Percentiles rank a stretch among this genome's conserved stretches.
phyloP scores from a whole-genome alignment of 2,797 vertebrate genomes.

The Acanthurus tractus region DNA sequence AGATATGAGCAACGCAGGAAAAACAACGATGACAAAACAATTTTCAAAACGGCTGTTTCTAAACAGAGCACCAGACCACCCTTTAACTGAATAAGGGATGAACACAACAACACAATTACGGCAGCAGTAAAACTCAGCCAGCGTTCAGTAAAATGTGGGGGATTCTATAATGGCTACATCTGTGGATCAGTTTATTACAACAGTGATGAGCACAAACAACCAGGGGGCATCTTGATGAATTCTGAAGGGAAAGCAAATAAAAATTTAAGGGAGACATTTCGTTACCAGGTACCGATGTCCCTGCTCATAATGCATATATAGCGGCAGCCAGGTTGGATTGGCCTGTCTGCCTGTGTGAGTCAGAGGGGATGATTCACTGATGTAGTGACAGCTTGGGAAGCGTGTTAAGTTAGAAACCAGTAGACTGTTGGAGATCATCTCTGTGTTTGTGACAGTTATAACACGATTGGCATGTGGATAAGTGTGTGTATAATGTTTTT shows the following conservation, averaged over 20 bases:
- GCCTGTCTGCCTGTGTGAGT: slow-evolving; percentile 34
- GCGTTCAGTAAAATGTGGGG: slow-evolving; percentile 19
- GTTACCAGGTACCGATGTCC: slow-evolving; percentile 10
- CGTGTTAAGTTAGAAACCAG: slow-evolving; percentile 62
- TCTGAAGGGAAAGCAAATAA: slow-evolving; percentile 8
- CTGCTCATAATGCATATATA: slow-evolving; percentile 30
- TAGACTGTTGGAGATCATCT: slow-evolving; percentile 54
- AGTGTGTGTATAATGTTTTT: slow-evolving; percentile 43
- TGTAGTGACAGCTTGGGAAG: slow-evolving; percentile 60
- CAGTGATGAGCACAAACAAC: slow-evolving; percentile 33
- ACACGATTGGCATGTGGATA: slow-evolving; percentile 46
- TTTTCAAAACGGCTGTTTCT: neutral
- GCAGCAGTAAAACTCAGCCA: slow-evolving; percentile 28
- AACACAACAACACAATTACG: slow-evolving; percentile 32
- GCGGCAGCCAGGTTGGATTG: slow-evolving; percentile 25
- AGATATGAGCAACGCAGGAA: neutral
- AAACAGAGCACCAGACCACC: neutral
- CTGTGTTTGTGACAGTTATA: slow-evolving; percentile 40
- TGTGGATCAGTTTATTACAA: slow-evolving; percentile 27
- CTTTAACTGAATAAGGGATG: slow-evolving; percentile 5
- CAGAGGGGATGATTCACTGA: slow-evolving; percentile 65
- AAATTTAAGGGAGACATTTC: slow-evolving; percentile 20
- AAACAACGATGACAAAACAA: neutral
- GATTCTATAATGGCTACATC: slow-evolving; percentile 30
- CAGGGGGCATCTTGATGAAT: slow-evolving; percentile 20